Percentiles rank a stretch among this genome's conserved stretches.
Evolutionary conservation across 2,113 vertebrate species (phyloP).

Genomic region (Eublepharis macularius): DNA sequence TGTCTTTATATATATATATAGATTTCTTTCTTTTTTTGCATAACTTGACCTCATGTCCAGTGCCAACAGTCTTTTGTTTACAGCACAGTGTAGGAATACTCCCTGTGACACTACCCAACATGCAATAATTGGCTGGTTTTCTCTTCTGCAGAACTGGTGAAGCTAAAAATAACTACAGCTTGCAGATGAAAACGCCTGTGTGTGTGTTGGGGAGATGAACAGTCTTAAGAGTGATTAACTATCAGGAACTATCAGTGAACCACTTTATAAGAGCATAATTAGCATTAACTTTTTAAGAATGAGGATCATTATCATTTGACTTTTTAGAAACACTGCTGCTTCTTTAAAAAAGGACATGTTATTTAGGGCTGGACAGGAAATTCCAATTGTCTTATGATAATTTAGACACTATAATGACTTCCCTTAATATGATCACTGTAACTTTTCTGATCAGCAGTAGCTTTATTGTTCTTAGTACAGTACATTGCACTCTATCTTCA

Average conservation of each 20-base stretch:
- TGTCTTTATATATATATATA: no score
- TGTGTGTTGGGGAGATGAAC: constrained; percentile 64
- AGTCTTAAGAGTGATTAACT: constrained; percentile 41
- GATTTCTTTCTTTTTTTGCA: constrained; percentile 54
- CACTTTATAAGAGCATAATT: not conserved
- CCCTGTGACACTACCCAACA: constrained; percentile 88
- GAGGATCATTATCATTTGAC: not conserved
- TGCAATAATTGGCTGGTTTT: constrained; percentile 82
- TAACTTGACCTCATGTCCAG: constrained; percentile 79
- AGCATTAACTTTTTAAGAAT: not conserved
- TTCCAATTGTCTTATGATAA: not conserved
- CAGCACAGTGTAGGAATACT: constrained; percentile 90
- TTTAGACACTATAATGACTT: not conserved
- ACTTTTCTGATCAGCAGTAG: no score
- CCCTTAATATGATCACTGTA: not conserved
- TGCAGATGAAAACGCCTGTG: constrained; percentile 75
- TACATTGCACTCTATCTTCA: not conserved
- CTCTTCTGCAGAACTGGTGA: constrained; percentile 86
- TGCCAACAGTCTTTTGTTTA: constrained; percentile 89
- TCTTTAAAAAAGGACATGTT: not conserved
- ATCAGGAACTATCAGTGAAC: not conserved
- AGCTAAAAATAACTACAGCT: constrained; percentile 89
- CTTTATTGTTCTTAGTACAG: not conserved
- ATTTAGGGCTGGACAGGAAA: not conserved
- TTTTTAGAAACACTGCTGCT: not conserved